Evolutionary conservation across 30 jellyfish, hydroid and myxozoan genomes (phyloP).

Genomic region (Mastigias papua): DNA sequence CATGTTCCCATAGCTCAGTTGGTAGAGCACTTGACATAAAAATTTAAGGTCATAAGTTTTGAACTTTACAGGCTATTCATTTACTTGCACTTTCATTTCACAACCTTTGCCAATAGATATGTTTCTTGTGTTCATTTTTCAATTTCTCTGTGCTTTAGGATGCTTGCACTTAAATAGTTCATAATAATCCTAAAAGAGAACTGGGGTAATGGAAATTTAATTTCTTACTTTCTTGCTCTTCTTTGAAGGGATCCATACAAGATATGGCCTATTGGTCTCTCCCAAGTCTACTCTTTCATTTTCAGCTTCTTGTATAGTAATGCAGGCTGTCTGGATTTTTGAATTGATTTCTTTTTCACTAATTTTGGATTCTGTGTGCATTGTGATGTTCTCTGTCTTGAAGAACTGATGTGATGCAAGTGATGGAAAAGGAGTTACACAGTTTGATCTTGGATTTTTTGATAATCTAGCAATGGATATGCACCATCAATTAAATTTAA

Average conservation of each 20-base stretch:
- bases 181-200: too few relatives aligned
- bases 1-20: too few relatives aligned
- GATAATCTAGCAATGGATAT: slow-evolving; percentile 15
- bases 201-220: too few relatives aligned
- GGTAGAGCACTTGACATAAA: too few relatives aligned
- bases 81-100: too few relatives aligned
- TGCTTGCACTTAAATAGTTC: too few relatives aligned
- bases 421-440: slow-evolving; percentile 69
- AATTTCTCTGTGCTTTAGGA: too few relatives aligned
- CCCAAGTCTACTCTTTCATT: neutral
- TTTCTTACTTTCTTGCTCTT: slow-evolving; percentile 15
- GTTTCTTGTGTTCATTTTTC: too few relatives aligned
- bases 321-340: slow-evolving; percentile 6
- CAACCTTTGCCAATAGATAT: too few relatives aligned
- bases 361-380: neutral
- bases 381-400: neutral
- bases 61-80: too few relatives aligned
- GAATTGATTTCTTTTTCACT: neutral
- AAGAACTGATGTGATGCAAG: slow-evolving; percentile 44
- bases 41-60: too few relatives aligned
- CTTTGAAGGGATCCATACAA: slow-evolving; percentile 73
- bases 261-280: slow-evolving; percentile 20
- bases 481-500: too few relatives aligned
- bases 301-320: slow-evolving; percentile 25
- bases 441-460: slow-evolving; percentile 35